Base-by-base conservation (phyloP, 2,888 invertebrate genomes). In the Agapetus fuscipes region DNA sequence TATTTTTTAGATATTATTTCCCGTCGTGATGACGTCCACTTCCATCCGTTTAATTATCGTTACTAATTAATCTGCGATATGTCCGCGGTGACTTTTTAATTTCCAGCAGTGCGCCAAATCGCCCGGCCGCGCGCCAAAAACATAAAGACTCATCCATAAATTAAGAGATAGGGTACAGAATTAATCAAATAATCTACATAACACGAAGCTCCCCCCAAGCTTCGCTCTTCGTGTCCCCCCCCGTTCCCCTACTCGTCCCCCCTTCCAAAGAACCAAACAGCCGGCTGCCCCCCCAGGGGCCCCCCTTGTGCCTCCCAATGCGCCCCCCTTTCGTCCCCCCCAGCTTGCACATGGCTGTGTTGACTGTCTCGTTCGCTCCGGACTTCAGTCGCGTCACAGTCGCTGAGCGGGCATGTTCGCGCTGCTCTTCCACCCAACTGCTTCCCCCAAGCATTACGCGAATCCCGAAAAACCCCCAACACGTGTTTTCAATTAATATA, bases 241-340 rank as follows among this genome's bases (percentile, higher is more conserved):
- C n/a, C n/a, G n/a, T n/a, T n/a, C n/a, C n/a, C n/a, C n/a, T n/a
- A n/a, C n/a, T n/a, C n/a, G n/a, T n/a, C n/a, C n/a, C n/a, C n/a
- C n/a, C n/a, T n/a, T n/a, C n/a, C n/a, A n/a, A n/a, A n/a, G n/a
- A n/a, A n/a, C n/a, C n/a, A n/a, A n/a, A n/a, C n/a, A 17, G 27
- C n/a, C 20, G 24, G 13, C 27, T 13, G 13, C 25, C 16, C 30
- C 25, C 27, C 13, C 26, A 34, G 25, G 24, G n/a, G n/a, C 20
- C 32, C 37, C 20, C 30, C 42, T 12, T 39, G 34, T 25, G 16
- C n/a, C n/a, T n/a, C n/a, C n/a, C n/a, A n/a, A n/a, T n/a, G 11
- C 38, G 33, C 29, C 50, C 51, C 54, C 57, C 54, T 53, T 43
- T 41, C 40, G 54, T 53, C 56, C 57, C 54, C 46, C 47, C 45